A percentile compares a stretch with the other conserved stretches of the same genome.
Evolutionary conservation across 2,888 invertebrate genomes (phyloP).

Genomic region (Leptura quadrifasciata): DNA sequence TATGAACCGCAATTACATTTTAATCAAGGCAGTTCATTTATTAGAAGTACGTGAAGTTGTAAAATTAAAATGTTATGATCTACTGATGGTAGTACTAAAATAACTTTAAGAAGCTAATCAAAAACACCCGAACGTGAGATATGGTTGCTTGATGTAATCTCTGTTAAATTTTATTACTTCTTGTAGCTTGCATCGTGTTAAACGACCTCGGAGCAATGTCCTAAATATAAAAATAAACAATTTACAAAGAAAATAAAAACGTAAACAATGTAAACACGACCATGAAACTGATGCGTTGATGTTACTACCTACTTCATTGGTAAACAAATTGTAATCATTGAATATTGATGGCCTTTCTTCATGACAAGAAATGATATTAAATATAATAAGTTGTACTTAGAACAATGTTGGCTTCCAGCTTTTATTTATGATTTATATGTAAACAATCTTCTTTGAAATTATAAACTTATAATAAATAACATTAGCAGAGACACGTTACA

Average conservation of each 20-base stretch:
- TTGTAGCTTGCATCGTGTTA: background rate
- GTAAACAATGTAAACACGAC: background rate
- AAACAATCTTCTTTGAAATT: no score
- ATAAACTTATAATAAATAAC: no score
- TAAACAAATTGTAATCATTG: no score
- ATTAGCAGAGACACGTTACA: no score
- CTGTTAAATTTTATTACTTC: constrained; percentile 25
- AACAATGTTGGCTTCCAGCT: no score
- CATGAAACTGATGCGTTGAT: background rate
- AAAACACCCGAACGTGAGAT: constrained; percentile 38
- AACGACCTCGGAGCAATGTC: constrained; percentile 6
- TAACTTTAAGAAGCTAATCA: constrained; percentile 16
- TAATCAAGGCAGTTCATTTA: background rate
- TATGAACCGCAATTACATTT: background rate
- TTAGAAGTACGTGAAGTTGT: background rate
- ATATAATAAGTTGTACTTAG: no score
- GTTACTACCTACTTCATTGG: background rate
- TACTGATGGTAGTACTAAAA: constrained; percentile 17
- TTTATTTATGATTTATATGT: no score
- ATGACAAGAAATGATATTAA: no score
- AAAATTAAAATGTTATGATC: constrained; percentile 15
- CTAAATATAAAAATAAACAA: constrained; percentile 12
- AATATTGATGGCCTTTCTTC: no score
- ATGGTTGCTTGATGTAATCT: constrained; percentile 35
- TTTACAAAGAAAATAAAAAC: background rate